Conservation (phyloP, 2,888 invertebrate species). For the Petrolisthes cinctipes region DNA sequence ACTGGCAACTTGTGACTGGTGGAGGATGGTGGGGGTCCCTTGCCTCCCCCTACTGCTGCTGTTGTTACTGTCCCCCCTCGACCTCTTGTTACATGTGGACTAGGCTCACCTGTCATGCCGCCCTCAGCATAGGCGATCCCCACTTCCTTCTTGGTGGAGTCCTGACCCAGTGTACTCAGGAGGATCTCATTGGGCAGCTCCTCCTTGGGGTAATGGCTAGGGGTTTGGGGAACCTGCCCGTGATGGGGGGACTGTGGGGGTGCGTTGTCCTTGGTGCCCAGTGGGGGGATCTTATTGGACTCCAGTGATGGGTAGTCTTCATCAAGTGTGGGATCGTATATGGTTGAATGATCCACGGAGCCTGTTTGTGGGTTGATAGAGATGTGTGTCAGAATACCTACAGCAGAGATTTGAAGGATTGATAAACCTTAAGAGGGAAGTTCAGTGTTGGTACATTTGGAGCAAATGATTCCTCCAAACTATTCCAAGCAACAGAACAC, state of each 20-base stretch:
- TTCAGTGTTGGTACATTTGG: too few species aligned
- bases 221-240: neutral
- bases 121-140: constrained; percentile 73
- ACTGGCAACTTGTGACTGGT: too few species aligned
- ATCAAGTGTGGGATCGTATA: constrained; percentile 45
- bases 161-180: constrained; percentile 39
- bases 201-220: constrained; percentile 18
- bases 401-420: neutral
- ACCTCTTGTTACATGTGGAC: constrained; percentile 64
- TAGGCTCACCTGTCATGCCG: constrained; percentile 68
- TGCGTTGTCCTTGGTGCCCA: neutral
- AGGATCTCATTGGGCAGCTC: constrained; percentile 55
- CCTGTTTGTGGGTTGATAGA: constrained; percentile 40
- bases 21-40: too few species aligned
- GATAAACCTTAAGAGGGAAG: too few species aligned
- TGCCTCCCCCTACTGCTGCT: too few species aligned
- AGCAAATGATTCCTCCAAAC: too few species aligned
- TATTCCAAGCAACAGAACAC: too few species aligned
- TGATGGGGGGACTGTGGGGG: constrained; percentile 21
- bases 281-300: constrained; percentile 53
- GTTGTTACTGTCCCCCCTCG: constrained; percentile 49
- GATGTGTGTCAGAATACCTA: constrained; percentile 20
- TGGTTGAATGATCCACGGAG: constrained; percentile 56
- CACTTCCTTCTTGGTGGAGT: constrained; percentile 35
- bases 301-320: constrained; percentile 48